Evolutionary conservation across 2,797 vertebrate species (phyloP), one percentile per base, ranked within the genome.

Genomic region (Balearica regulorum): DNA sequence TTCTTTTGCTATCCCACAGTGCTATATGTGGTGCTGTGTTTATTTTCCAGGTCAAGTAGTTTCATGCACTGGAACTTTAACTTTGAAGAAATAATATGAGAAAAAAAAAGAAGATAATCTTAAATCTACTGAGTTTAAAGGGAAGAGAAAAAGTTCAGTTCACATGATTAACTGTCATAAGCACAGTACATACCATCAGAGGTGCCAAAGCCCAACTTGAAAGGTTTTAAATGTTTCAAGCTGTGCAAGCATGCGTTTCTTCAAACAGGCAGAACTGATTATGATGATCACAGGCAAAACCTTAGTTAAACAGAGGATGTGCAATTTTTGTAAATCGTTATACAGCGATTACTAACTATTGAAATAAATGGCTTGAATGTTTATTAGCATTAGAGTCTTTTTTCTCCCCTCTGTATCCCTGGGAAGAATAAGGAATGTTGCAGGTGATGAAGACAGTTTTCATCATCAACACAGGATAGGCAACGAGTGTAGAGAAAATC

Each of bases 171-270:
- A 97, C 97, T 97, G 97, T 97, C 96, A 96, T 95, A 97, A 95
- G 97, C 93, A 97, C 48, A 77, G 90, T 80, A 96, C 96, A 97
- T 95, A 96, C 94, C 97, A 94, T 93, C 84, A 92, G 94, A 94
- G 57, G 93, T 97, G 96, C 97, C 96, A 97, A 96, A 97, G 91
- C 77, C 96, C 85, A 31, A 93, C 95, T 97, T 97, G 96, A 97
- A 98, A 97, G 95, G 89, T 96, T 97, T 95, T 97, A 97, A 98
- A 98, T 90, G 90, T 90, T 98, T 98, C 97, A 97, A 97, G 97
- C 97, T 98, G 97, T 97, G 94, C 89, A 96, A 98, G 96, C 96
- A 97, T 91, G 85, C 88, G 25, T 97, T 97, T 96, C 83, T 95
- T 97, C 94, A 96, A 95, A 97, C 79, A 89, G 96, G 91, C 93